Percentiles rank a stretch among this genome's conserved stretches.
Evolutionary conservation across 2,113 vertebrate genomes (phyloP).

Genomic region (Pelobates fuscus): DNA sequence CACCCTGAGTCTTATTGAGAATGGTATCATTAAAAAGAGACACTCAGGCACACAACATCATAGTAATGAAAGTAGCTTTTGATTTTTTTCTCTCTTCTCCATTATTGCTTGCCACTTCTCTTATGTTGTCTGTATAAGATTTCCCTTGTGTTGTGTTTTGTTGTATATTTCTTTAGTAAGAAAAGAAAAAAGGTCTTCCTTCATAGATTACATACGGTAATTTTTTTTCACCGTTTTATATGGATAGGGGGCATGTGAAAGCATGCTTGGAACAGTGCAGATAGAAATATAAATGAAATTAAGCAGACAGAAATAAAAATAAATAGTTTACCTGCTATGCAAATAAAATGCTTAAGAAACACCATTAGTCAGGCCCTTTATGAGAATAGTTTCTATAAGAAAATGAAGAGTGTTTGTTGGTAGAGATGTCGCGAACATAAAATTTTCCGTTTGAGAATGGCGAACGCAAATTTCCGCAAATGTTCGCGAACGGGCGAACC

Average conservation of each 20-base stretch:
- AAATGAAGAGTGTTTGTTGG: too few species aligned
- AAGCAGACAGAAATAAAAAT: constrained; percentile 70
- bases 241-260: neutral
- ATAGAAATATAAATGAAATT: constrained; percentile 64
- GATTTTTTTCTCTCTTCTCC: constrained; percentile 71
- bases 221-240: constrained; percentile 64
- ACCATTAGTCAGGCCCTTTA: too few species aligned
- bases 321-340: neutral
- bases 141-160: constrained; percentile 76
- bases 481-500: too few species aligned
- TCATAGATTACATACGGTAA: constrained; percentile 86
- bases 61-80: constrained; percentile 82
- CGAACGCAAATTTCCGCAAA: too few species aligned
- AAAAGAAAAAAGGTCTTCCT: constrained; percentile 70
- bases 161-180: constrained; percentile 80
- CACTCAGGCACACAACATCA: constrained; percentile 82
- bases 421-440: too few species aligned
- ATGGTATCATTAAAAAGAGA: constrained; percentile 85
- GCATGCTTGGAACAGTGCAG: constrained; percentile 74
- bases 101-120: constrained; percentile 83
- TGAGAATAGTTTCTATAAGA: too few species aligned
- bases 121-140: constrained; percentile 79
- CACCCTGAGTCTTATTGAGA: constrained; percentile 83
- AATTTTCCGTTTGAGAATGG: too few species aligned
- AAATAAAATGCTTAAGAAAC: neutral